Percentiles rank a stretch among this genome's conserved stretches.
Conservation (phyloP, 2,888 invertebrate genomes). For the Morpho helenor region DNA sequence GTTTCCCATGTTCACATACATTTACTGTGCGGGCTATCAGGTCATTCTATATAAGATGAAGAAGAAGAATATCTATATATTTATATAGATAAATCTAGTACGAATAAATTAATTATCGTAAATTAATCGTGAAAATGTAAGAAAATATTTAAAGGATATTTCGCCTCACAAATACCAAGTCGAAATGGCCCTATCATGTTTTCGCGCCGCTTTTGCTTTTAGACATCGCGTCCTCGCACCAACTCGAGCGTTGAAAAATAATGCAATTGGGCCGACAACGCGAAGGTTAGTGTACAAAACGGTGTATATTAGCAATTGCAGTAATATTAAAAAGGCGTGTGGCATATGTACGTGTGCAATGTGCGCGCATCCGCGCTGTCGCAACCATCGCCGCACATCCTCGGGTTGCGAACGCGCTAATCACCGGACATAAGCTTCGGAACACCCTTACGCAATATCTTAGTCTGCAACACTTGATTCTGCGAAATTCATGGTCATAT, state of each 20-base stretch:
- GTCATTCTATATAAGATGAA: no score
- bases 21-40: no score
- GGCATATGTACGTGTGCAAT: slow-evolving; percentile 54
- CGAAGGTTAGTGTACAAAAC: slow-evolving; percentile 70
- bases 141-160: no score
- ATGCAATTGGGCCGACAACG: slow-evolving; percentile 67
- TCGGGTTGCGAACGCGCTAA: slow-evolving; percentile 68
- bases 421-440: slow-evolving; percentile 71
- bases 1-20: no score
- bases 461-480: slow-evolving; percentile 15
- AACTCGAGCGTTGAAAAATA: slow-evolving; percentile 69
- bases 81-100: no score
- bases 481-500: slow-evolving; percentile 22
- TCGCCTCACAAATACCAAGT: background rate
- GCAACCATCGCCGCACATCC: slow-evolving; percentile 69
- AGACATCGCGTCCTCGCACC: slow-evolving; percentile 52
- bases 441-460: slow-evolving; percentile 57
- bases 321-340: slow-evolving; percentile 64
- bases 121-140: no score
- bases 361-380: slow-evolving; percentile 71
- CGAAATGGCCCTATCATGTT: background rate
- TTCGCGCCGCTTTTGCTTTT: slow-evolving; percentile 3
- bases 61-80: no score
- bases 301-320: slow-evolving; percentile 68
- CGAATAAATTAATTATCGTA: no score